Percentiles rank a stretch among this genome's conserved stretches.
phyloP scores from a whole-genome alignment of 2,113 vertebrate species.

The Plectropomus leopardus region DNA sequence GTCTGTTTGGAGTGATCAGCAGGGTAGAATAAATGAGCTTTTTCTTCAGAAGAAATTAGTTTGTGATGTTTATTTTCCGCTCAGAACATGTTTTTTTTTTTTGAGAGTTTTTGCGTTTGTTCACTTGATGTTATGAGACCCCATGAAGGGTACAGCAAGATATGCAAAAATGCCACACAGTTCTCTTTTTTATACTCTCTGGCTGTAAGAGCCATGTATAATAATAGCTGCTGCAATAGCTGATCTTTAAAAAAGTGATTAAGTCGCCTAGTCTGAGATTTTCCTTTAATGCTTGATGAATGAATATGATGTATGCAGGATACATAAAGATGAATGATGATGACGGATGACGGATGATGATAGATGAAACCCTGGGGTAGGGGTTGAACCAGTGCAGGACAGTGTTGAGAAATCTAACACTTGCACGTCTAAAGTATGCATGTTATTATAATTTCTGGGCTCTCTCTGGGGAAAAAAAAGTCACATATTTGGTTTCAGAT shows the following conservation, averaged over 20 bases:
- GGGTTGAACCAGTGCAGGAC: neutral
- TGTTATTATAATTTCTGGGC: neutral
- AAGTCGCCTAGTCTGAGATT: neutral
- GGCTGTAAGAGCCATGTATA: neutral
- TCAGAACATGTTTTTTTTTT: neutral
- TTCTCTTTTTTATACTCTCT: neutral
- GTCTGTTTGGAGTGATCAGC: no score
- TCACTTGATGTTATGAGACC: neutral
- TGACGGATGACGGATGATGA: slow-evolving; percentile 37
- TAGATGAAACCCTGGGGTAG: slow-evolving; percentile 16
- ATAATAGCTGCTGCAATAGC: neutral
- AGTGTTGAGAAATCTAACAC: neutral
- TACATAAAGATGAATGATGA: slow-evolving; percentile 19
- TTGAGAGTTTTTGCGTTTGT: neutral
- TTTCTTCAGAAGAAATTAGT: no score
- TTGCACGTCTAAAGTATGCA: neutral
- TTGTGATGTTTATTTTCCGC: neutral
- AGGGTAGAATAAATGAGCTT: no score
- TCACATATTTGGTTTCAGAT: neutral
- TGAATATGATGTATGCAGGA: slow-evolving; percentile 32
- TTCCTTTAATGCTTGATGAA: slow-evolving; percentile 15
- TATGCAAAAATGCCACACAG: neutral
- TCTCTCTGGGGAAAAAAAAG: neutral
- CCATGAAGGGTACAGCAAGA: no score
- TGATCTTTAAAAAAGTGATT: neutral